Base-by-base conservation (phyloP, 2,797 vertebrate species). In the Ptychadena robeensis region DNA sequence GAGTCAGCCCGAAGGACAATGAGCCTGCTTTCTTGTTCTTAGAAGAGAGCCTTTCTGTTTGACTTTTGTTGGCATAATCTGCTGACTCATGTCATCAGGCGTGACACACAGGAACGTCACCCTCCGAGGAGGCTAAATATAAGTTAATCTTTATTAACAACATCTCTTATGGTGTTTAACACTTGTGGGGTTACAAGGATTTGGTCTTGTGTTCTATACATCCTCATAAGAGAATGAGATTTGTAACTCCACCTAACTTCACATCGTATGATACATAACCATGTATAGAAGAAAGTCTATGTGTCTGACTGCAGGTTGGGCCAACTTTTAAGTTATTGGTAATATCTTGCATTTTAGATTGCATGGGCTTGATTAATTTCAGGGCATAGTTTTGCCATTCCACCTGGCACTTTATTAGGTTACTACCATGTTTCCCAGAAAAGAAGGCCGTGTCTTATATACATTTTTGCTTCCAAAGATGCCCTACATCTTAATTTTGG, bases 21-120 rank as follows among this genome's bases (percentile, higher is more conserved):
- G 81, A 72, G 65, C 35, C 44, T n/a, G 30, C 28, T 77, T 81
- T 31, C 68, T 66, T 66, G 9, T 38, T 75, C 2, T 59, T 30
- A 72, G 67, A 53, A 72, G 67, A 72, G 38, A 66, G 68, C 38
- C 12, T 0, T 15, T 71, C 53, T 71, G 40, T 53, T 40, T 32
- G 73, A 63, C 48, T 57, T 73, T 66, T 78, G 73, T 68, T 61
- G 32, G 34, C n/a, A 18, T 44, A 44, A 61, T 73, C 37, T 68
- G 72, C 83, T 85, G 83, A 85, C 72, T 85, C 78, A 75, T 38
- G 40, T 71, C 38, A 7, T 18, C 57, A 73, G 70, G 68, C 35
- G 65, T 10, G 1, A 0, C 15, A 22, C 0, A 0, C 27, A 5
- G 14, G 3, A 3, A 27, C 3, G 0, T 5, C 82, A 28, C 0